Base-by-base conservation (phyloP, 2,797 vertebrate species). In the Scarus forsteni region DNA sequence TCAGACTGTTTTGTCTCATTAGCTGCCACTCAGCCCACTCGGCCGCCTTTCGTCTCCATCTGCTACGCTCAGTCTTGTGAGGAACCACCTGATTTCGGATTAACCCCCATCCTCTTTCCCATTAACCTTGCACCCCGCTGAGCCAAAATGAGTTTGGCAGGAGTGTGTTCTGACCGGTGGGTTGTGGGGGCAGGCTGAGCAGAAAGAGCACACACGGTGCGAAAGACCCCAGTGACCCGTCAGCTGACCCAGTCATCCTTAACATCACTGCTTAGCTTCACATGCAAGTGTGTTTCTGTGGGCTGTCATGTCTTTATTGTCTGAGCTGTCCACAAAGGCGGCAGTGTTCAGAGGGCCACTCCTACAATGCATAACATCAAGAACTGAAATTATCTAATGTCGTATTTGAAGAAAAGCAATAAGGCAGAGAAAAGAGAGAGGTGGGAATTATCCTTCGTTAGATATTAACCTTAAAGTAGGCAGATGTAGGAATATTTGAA, bases 61-160 rank as follows among this genome's bases (percentile, higher is more conserved):
- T 46, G 74, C 51, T 83, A 56, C 75, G 77, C 87, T 83, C 66
- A 77, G 86, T 87, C 95, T 96, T 94, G 91, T 95, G 94, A 96
- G 91, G 81, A 90, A 88, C 93, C 96, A 95, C 92, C 93, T 96
- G 94, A 94, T 51, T 59, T 75, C 63, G 92, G 94, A 95, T 96
- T 94, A 95, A 89, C 84, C 79, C 58, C 77, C 50, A 68, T 61
- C 36, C 52, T 70, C 56, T 46, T 57, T 9, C 65, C 60, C 56
- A 66, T 83, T 86, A 78, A 84, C 73, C 75, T 75, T 66, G 7
- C 60, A 70, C 77, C 81, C 77, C 34, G 7, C 70, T 55, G 70
- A 77, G 73, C 68, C 73, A 50, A 77, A 82, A 73, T 50, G 10
- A 73, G 62, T 77, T 78, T 67, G 74, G 80, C 60, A 61, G 16